Evolutionary conservation across 2,797 vertebrate species (phyloP).

Genomic region (Lepilemur septentrionalis): DNA sequence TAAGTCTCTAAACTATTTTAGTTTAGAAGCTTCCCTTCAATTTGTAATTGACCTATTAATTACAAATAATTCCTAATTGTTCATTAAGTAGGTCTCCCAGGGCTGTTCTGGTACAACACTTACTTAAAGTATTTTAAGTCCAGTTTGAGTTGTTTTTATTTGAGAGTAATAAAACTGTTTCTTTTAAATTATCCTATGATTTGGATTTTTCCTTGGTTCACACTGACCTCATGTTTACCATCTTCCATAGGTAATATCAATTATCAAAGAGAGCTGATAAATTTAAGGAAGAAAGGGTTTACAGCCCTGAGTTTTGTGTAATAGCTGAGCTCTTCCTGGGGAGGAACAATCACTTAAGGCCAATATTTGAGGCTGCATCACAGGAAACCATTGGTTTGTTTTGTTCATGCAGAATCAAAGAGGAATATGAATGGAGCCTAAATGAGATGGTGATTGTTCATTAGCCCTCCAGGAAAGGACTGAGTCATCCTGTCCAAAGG

Average conservation of each 20-base stretch:
- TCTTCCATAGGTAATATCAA: slow-evolving; percentile 17
- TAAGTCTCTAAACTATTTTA: slow-evolving; percentile 46
- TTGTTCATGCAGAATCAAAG: slow-evolving; percentile 41
- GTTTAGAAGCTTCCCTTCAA: slow-evolving; percentile 25
- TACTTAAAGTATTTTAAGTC: slow-evolving; percentile 25
- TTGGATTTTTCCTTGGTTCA: slow-evolving; percentile 40
- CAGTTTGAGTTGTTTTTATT: slow-evolving; percentile 28
- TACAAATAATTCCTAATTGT: slow-evolving; percentile 47
- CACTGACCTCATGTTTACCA: slow-evolving; percentile 16
- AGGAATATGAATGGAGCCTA: slow-evolving; percentile 52
- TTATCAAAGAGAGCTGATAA: slow-evolving; percentile 25
- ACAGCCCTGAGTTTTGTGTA: not conserved
- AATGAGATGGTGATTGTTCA: slow-evolving; percentile 58
- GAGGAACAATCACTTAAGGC: slow-evolving; percentile 4
- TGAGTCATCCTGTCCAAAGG: slow-evolving; percentile 58
- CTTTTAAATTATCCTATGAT: slow-evolving; percentile 18
- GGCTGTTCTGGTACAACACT: not conserved
- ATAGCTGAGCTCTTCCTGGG: not conserved
- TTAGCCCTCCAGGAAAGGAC: slow-evolving; percentile 52
- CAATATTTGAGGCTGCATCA: slow-evolving; percentile 20
- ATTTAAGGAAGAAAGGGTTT: slow-evolving; percentile 36
- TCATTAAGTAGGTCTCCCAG: slow-evolving; percentile 19
- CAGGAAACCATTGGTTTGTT: slow-evolving; percentile 45
- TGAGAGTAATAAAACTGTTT: slow-evolving; percentile 15
- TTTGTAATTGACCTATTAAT: slow-evolving; percentile 5